phyloP scores from a whole-genome alignment of 2,888 invertebrate genomes.

The Phyllotreta cruciferae region DNA sequence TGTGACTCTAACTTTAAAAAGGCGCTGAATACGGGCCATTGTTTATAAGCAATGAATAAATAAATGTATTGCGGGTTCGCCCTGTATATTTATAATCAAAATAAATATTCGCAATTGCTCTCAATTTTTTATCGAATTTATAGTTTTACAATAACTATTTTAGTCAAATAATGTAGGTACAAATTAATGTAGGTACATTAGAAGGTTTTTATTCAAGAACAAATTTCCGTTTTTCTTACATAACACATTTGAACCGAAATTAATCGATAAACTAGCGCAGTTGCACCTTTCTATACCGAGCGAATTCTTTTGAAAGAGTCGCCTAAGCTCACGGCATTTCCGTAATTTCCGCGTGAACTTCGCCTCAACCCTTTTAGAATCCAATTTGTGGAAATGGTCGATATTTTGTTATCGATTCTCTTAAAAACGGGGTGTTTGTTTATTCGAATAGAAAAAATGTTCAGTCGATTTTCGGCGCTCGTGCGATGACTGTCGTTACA shows the following conservation, averaged over 20 bases:
- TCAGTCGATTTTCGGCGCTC: not conserved
- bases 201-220: no score
- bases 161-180: no score
- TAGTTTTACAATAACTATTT: no score
- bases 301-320: not conserved
- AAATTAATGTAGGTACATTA: no score
- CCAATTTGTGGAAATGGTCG: constrained; percentile 4
- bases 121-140: no score
- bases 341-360: not conserved
- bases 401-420: constrained; percentile 17
- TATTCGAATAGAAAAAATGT: not conserved
- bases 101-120: no score
- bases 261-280: constrained; percentile 11
- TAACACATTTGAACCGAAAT: constrained; percentile 1
- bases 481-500: constrained; percentile 9
- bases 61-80: no score
- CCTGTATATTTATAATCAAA: no score
- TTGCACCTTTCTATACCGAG: constrained; percentile 2
- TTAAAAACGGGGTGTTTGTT: constrained; percentile 6
- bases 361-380: not conserved
- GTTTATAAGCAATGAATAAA: no score
- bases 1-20: no score
- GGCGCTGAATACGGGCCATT: no score
- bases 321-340: not conserved
- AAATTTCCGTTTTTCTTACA: no score